Evolutionary conservation across 1,140 invertebrate species (phyloP).

Genomic region (Liolophura sinensis): DNA sequence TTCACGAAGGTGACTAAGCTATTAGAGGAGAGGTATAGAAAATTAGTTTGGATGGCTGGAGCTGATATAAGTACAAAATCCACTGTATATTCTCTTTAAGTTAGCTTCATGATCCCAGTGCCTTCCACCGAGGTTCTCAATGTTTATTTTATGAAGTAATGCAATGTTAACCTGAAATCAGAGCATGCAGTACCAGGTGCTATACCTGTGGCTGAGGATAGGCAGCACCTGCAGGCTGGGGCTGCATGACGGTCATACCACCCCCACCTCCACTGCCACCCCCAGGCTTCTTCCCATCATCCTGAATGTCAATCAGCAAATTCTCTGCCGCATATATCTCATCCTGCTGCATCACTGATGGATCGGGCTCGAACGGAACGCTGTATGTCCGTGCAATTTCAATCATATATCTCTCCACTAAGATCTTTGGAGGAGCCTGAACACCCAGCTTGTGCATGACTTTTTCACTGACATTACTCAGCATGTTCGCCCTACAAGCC

Average conservation of each 20-base stretch:
- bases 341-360: constrained; percentile 77
- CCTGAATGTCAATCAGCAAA: constrained; percentile 75
- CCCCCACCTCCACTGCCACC: constrained; percentile 57
- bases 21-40: too few relatives aligned
- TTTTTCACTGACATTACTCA: constrained; percentile 87
- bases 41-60: too few relatives aligned
- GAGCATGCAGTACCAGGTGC: too few relatives aligned
- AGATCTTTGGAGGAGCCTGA: constrained; percentile 91
- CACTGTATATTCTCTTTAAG: too few relatives aligned
- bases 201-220: constrained; percentile 19
- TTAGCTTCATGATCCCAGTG: too few relatives aligned
- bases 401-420: constrained; percentile 82
- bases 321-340: constrained; percentile 69
- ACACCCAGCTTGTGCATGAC: constrained; percentile 94
- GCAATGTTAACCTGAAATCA: too few relatives aligned
- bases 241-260: constrained; percentile 27
- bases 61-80: too few relatives aligned
- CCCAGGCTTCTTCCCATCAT: constrained; percentile 28
- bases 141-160: too few relatives aligned
- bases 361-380: constrained; percentile 55
- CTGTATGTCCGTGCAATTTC: constrained; percentile 90
- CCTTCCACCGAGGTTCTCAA: too few relatives aligned
- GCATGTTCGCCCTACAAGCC: constrained; percentile 48
- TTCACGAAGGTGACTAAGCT: too few relatives aligned
- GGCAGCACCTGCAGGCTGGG: background rate